Evolutionary conservation across 2,888 invertebrate species (phyloP).

Genomic region (Ectobius pallidus): DNA sequence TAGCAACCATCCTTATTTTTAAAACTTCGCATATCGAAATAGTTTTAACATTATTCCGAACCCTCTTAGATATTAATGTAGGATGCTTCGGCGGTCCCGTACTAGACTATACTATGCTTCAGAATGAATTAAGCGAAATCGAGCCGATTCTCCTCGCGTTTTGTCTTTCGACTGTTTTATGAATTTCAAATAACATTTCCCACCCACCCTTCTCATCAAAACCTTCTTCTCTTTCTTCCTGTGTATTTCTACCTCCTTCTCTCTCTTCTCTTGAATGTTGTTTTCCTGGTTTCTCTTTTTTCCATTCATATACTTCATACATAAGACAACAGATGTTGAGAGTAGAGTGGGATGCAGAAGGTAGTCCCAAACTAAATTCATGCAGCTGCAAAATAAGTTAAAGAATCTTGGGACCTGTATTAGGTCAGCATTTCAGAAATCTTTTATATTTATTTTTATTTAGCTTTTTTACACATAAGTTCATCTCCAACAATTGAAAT

Average conservation of each 20-base stretch:
- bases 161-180: conserved; percentile 38
- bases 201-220: conserved; percentile 10
- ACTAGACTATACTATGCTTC: conserved; percentile 8
- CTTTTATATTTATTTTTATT: too few relatives aligned
- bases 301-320: too few relatives aligned
- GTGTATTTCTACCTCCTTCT: neutral
- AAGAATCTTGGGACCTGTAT: too few relatives aligned
- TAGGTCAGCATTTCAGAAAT: too few relatives aligned
- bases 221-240: neutral
- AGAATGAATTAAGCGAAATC: conserved; percentile 33
- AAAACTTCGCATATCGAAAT: too few relatives aligned
- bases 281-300: conserved; percentile 18
- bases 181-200: conserved; percentile 37
- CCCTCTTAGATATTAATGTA: conserved; percentile 1
- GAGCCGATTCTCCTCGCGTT: conserved; percentile 33
- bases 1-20: too few relatives aligned
- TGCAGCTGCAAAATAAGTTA: neutral
- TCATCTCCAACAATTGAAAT: too few relatives aligned
- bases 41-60: neutral
- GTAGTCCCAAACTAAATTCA: too few relatives aligned
- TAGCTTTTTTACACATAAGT: too few relatives aligned
- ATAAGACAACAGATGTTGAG: too few relatives aligned
- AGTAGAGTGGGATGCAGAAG: too few relatives aligned
- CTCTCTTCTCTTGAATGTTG: conserved; percentile 11
- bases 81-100: neutral